phyloP scores from a whole-genome alignment of 1,140 invertebrate genomes.

The Hesperophylax magnus region DNA sequence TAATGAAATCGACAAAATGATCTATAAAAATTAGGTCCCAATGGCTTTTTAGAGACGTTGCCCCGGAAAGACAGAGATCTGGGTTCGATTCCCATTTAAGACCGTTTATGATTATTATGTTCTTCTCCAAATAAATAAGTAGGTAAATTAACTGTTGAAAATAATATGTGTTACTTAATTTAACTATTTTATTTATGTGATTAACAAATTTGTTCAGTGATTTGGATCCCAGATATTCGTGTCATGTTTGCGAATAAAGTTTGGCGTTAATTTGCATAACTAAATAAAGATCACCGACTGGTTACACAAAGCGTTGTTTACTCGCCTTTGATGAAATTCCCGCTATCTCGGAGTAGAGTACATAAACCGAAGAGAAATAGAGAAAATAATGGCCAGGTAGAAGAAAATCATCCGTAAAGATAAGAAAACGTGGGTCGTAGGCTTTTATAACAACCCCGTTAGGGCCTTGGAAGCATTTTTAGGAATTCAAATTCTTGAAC shows the following conservation, averaged over 20 bases:
- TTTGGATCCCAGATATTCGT: not conserved
- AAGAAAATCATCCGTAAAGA: slow-evolving; percentile 29
- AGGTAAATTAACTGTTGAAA: too few species aligned
- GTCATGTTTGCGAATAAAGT: slow-evolving; percentile 9
- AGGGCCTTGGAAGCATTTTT: slow-evolving; percentile 1
- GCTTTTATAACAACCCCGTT: slow-evolving; percentile 24
- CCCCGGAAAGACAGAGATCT: too few species aligned
- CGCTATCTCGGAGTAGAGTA: slow-evolving; percentile 31
- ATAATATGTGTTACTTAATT: too few species aligned
- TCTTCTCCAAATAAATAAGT: too few species aligned
- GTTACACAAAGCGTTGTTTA: slow-evolving; percentile 36
- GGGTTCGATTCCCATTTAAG: too few species aligned
- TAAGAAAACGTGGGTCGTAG: slow-evolving; percentile 22
- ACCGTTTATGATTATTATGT: too few species aligned
- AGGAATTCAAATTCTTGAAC: slow-evolving; percentile 13
- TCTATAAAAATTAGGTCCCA: too few species aligned
- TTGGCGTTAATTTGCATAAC: slow-evolving; percentile 39
- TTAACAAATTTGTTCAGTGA: too few species aligned
- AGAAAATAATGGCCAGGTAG: slow-evolving; percentile 26
- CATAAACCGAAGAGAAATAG: slow-evolving; percentile 15
- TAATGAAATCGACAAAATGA: too few species aligned
- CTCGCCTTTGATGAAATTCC: slow-evolving; percentile 43
- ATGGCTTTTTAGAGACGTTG: too few species aligned
- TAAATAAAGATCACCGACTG: slow-evolving; percentile 33
- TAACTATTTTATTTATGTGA: too few species aligned